phyloP scores from a whole-genome alignment of 2,113 vertebrate species.

The Malaclemys terrapin region DNA sequence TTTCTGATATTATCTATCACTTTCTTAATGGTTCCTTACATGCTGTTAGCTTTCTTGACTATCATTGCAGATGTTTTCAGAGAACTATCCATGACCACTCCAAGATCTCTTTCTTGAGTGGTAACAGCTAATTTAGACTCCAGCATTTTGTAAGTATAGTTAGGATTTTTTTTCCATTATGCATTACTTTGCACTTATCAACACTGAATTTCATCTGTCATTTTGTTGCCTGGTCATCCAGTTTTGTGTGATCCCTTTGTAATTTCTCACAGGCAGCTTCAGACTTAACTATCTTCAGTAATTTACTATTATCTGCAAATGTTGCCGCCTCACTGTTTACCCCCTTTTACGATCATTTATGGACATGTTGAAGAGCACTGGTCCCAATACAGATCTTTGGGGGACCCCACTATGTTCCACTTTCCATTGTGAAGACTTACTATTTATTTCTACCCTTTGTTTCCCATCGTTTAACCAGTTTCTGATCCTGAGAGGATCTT shows the following conservation, averaged over 20 bases:
- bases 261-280: neutral
- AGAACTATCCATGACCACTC: neutral
- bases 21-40: neutral
- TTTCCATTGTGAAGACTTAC: neutral
- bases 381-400: neutral
- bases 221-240: neutral
- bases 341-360: neutral
- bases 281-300: neutral
- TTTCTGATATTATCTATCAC: neutral
- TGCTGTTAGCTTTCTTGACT: neutral
- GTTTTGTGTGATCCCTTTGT: neutral
- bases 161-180: neutral
- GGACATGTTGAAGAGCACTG: neutral
- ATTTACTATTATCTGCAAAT: neutral
- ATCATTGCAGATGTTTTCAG: neutral
- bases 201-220: neutral
- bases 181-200: neutral
- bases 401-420: neutral
- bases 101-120: neutral
- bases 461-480: neutral
- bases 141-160: neutral
- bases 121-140: neutral
- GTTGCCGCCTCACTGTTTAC: neutral
- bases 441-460: neutral
- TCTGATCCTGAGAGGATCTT: neutral